Conservation (phyloP, 2,888 invertebrate genomes). For the Mythimna lalbum region DNA sequence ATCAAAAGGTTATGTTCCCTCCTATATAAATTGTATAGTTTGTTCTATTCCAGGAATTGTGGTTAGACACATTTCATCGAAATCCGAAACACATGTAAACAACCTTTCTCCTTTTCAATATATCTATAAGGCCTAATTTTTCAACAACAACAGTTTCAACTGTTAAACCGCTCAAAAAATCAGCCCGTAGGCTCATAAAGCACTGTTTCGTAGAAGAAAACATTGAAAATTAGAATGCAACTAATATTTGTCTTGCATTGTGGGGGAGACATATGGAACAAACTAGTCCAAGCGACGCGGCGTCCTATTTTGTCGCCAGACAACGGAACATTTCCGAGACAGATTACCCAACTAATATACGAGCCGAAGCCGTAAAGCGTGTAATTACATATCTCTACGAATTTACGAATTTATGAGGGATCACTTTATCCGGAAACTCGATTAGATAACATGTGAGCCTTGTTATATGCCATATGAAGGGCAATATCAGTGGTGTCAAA, state of each 20-base stretch:
- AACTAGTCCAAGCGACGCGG: slow-evolving; percentile 29
- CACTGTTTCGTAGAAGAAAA: background rate
- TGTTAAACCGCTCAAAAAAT: too few species aligned
- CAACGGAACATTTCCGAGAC: slow-evolving; percentile 38
- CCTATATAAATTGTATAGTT: too few species aligned
- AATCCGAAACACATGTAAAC: too few species aligned
- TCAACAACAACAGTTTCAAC: too few species aligned
- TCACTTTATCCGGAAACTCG: slow-evolving; percentile 27
- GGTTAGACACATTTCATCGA: too few species aligned
- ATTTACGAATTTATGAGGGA: slow-evolving; percentile 47
- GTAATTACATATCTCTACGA: slow-evolving; percentile 38
- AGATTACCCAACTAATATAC: slow-evolving; percentile 47
- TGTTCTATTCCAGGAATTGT: too few species aligned
- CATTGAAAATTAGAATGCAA: slow-evolving; percentile 5
- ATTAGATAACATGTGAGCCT: slow-evolving; percentile 41
- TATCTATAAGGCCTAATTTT: too few species aligned
- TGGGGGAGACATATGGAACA: slow-evolving; percentile 16
- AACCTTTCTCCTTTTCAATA: too few species aligned
- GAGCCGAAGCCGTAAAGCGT: slow-evolving; percentile 34
- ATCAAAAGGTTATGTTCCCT: too few species aligned
- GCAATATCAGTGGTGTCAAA: background rate
- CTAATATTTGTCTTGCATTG: slow-evolving; percentile 34
- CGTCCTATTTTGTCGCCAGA: slow-evolving; percentile 40
- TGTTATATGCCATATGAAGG: background rate
- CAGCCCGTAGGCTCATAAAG: background rate